Evolutionary conservation across 2,113 vertebrate genomes (phyloP).

Genomic region (Phalacrocorax carbo): DNA sequence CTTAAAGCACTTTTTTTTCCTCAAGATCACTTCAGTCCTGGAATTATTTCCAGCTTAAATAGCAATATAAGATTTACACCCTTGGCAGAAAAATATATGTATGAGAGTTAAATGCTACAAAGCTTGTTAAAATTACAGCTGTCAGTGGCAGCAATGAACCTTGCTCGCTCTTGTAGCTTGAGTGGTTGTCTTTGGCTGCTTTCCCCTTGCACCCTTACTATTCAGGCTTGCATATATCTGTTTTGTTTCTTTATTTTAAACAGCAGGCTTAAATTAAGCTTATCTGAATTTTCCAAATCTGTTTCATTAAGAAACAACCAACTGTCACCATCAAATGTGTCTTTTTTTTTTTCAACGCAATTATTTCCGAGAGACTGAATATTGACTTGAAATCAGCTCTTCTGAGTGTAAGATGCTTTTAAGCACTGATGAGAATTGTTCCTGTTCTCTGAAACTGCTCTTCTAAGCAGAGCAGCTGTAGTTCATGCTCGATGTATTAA

Average conservation of each 20-base stretch:
- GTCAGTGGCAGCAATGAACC: neutral
- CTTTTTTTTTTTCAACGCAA: neutral
- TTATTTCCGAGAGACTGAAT: neutral
- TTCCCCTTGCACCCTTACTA: neutral
- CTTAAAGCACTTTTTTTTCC: neutral
- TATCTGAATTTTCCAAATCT: neutral
- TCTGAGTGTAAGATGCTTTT: neutral
- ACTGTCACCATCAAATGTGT: neutral
- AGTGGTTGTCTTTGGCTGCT: neutral
- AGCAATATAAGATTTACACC: neutral
- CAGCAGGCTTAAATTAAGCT: neutral
- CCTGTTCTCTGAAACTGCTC: neutral
- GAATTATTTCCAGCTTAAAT: neutral
- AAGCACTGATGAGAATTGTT: neutral
- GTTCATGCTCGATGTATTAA: neutral
- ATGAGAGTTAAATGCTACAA: neutral
- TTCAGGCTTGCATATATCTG: neutral
- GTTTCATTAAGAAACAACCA: neutral
- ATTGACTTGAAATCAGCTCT: neutral
- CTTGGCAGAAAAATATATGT: neutral
- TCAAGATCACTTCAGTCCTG: neutral
- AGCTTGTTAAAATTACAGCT: neutral
- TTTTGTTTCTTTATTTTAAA: neutral
- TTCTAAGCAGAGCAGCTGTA: neutral
- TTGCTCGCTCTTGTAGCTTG: neutral